Evolutionary conservation across 2,797 vertebrate species (phyloP), one percentile per base, ranked within the genome.

Genomic region (Bufotes viridis): DNA sequence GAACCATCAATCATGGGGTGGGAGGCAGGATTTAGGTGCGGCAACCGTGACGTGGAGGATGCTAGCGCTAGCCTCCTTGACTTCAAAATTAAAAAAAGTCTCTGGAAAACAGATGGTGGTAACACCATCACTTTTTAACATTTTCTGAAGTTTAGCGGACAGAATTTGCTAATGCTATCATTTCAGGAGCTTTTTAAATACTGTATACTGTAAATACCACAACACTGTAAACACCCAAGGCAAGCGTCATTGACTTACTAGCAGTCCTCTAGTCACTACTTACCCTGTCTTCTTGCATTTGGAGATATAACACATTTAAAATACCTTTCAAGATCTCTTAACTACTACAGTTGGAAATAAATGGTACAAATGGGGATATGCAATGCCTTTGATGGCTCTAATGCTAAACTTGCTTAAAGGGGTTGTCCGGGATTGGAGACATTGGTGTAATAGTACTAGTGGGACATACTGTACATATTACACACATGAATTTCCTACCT

Each of bases 311-410:
- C 20, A 53, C 74, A 78, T 60, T 22, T 83, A 7, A 83, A 34
- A 24, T 57, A 57, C 12, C 11, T 70, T 29, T 72, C 7, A 79
- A 79, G 65, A 82, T 75, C 10, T 53, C 15, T 82, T 53, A 26
- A 20, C 63, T 29, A 69, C 63, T 70, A 26, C 8, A 22, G 53
- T 18, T 69, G 7, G 60, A 55, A 29, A 70, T 69, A 69, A 82
- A 76, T 51, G 70, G n/a, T 76, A 65, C 80, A 83, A 82, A 87
- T n/a, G 4, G 24, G 55, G 57, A 82, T 58, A 87, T 84, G 69
- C 78, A 69, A n/a, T 42, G 74, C 20, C 81, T 87, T 87, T 87
- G 18, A 75, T 82, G 65, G 22, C 9, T 22, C 67, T 49, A 20
- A 58, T 58, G 26, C n/a, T 18, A 49, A 18, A 57, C 20, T 49